Conservation (phyloP, 2,113 vertebrate genomes). For the Marmota flaviventris region DNA sequence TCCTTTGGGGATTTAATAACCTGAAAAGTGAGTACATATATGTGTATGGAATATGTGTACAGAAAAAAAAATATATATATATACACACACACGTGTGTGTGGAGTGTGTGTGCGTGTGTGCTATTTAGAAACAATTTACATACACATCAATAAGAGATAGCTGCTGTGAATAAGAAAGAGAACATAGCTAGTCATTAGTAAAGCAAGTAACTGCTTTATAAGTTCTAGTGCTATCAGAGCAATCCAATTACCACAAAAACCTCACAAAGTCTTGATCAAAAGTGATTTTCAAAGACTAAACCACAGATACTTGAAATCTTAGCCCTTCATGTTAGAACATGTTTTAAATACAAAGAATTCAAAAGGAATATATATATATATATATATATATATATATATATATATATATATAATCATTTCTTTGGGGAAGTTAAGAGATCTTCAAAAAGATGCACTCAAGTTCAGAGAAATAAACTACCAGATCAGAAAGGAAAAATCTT, state of each 20-base stretch:
- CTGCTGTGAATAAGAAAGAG: not conserved
- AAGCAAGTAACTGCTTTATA: not conserved
- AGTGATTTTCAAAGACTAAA: not conserved
- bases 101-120: not conserved
- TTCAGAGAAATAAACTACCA: not conserved
- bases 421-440: not conserved
- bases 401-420: not conserved
- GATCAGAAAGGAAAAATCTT: not conserved
- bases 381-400: not conserved
- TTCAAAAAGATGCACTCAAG: not conserved
- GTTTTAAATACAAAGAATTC: not conserved
- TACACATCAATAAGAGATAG: not conserved
- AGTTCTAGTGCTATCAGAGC: not conserved
- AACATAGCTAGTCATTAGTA: not conserved
- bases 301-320: not conserved
- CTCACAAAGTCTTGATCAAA: not conserved
- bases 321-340: not conserved
- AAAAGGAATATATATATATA: not conserved
- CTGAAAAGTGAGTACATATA: not conserved
- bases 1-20: not conserved
- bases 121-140: conserved; percentile 17
- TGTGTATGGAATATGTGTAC: not conserved
- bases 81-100: not conserved
- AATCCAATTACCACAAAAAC: not conserved
- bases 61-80: no score